phyloP scores from a whole-genome alignment of 2,888 invertebrate genomes.

The Nowickia ferox region DNA sequence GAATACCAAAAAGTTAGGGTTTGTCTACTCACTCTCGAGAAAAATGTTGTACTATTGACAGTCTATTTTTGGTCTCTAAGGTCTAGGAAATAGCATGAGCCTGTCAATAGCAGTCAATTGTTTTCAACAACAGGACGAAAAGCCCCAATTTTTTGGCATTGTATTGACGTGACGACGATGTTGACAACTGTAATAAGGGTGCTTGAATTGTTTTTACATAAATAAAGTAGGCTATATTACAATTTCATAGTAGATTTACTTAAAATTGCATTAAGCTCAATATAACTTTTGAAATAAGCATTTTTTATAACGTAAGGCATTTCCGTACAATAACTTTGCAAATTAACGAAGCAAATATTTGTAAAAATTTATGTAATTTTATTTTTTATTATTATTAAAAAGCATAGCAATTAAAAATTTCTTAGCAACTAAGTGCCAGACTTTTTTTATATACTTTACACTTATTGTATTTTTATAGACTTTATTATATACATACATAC shows the following conservation, averaged over 20 bases:
- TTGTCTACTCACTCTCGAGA: too few species aligned
- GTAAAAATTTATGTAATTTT: constrained; percentile 12
- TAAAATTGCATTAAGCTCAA: constrained; percentile 48
- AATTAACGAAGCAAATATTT: neutral
- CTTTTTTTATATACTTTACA: constrained; percentile 40
- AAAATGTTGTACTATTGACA: too few species aligned
- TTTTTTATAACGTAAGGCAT: neutral
- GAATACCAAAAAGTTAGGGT: too few species aligned
- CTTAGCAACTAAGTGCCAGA: constrained; percentile 47
- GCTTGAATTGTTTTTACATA: neutral
- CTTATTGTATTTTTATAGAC: constrained; percentile 50
- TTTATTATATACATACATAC: too few species aligned
- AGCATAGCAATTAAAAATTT: constrained; percentile 30
- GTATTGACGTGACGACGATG: too few species aligned
- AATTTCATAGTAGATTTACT: constrained; percentile 51
- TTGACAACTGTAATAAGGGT: too few species aligned
- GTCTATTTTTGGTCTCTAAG: too few species aligned
- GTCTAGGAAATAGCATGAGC: too few species aligned
- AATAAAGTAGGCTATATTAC: constrained; percentile 59
- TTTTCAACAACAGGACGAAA: too few species aligned
- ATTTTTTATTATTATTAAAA: too few species aligned
- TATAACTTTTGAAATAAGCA: constrained; percentile 6
- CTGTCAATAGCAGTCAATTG: too few species aligned
- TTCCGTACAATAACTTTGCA: neutral
- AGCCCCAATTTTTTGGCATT: too few species aligned